A percentile compares a stretch with the other conserved stretches of the same genome.
phyloP scores from a whole-genome alignment of 2,888 invertebrate species.

The Mythimna loreyi region DNA sequence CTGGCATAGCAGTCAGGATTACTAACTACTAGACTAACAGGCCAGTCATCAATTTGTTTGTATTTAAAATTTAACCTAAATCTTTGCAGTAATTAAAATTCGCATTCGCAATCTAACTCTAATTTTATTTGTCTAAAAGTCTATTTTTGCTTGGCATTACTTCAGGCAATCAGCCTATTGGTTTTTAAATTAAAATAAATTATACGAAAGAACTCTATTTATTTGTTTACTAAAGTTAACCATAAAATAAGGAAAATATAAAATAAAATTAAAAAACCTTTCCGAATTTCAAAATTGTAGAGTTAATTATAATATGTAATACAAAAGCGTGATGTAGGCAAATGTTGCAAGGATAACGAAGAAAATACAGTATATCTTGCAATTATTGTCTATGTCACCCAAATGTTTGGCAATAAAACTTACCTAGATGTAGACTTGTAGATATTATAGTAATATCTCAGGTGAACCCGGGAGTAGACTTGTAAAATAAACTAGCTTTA shows the following conservation, averaged over 20 bases:
- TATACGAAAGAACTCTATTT: slow-evolving; percentile 40
- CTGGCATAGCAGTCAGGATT: too few relatives aligned
- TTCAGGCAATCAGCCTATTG: slow-evolving; percentile 2
- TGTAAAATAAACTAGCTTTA: slow-evolving; percentile 22
- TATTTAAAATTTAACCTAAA: not conserved
- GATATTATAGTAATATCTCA: slow-evolving; percentile 55
- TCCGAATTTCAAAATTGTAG: slow-evolving; percentile 41
- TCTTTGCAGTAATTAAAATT: not conserved
- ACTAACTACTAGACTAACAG: too few relatives aligned
- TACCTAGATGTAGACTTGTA: slow-evolving; percentile 50
- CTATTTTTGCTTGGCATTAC: slow-evolving; percentile 15
- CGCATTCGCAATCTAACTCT: not conserved
- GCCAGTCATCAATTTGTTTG: too few relatives aligned
- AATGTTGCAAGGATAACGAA: not conserved
- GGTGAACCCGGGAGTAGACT: slow-evolving; percentile 24
- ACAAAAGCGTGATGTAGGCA: not conserved
- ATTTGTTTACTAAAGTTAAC: slow-evolving; percentile 57
- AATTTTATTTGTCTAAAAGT: not conserved
- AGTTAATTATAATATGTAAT: not conserved
- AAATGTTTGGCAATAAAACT: slow-evolving; percentile 50
- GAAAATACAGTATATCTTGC: not conserved
- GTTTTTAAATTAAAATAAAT: slow-evolving; percentile 30
- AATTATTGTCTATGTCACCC: slow-evolving; percentile 13
- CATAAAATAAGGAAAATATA: slow-evolving; percentile 35
- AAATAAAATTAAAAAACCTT: slow-evolving; percentile 10